Conservation (phyloP, 2,888 invertebrate species). For the Tetragnatha montana region DNA sequence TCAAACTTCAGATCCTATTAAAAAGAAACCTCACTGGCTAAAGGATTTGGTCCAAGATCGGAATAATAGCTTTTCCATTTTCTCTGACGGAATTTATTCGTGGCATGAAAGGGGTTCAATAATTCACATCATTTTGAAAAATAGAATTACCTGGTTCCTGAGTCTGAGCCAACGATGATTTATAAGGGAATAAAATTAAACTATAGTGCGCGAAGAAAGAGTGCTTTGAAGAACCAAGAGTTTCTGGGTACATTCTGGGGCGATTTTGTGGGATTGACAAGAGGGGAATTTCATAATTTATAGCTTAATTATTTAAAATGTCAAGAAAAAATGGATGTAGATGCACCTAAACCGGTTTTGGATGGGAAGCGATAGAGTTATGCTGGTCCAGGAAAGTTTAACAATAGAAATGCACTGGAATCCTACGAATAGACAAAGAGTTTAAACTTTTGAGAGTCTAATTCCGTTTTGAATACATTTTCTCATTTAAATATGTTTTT, state of each 20-base stretch:
- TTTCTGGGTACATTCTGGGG: not conserved
- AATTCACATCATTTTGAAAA: not conserved
- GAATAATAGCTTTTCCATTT: too few species aligned
- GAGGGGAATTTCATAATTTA: not conserved
- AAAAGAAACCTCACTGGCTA: too few species aligned
- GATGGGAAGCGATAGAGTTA: too few species aligned
- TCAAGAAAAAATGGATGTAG: slow-evolving; percentile 7
- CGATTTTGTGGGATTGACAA: not conserved
- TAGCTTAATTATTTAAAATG: not conserved
- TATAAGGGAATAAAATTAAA: not conserved
- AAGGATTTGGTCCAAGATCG: too few species aligned
- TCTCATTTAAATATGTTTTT: too few species aligned
- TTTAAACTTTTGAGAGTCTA: too few species aligned
- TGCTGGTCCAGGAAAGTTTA: too few species aligned
- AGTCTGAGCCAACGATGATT: not conserved
- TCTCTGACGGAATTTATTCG: too few species aligned
- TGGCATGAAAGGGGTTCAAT: not conserved
- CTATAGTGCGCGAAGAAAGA: not conserved
- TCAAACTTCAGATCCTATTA: too few species aligned
- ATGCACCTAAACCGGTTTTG: not conserved
- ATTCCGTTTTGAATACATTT: too few species aligned
- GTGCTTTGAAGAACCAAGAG: not conserved
- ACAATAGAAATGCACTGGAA: too few species aligned
- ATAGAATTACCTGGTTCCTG: not conserved
- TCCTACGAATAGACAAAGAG: too few species aligned